Conservation (phyloP, 2,797 vertebrate genomes). For the Lithobates sylvaticus region DNA sequence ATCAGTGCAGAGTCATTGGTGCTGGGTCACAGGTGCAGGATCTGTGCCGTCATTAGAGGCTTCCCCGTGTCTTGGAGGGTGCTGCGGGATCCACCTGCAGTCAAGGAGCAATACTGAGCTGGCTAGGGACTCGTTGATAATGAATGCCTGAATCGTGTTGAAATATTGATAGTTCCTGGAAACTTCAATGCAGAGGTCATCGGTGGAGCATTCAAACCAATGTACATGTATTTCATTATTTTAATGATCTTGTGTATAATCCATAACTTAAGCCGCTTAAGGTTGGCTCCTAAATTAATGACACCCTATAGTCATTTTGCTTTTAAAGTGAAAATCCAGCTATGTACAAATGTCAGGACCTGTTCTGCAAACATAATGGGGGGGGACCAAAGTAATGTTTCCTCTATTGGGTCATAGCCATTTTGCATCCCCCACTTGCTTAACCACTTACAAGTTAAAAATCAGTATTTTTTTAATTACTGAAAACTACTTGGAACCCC, state of each 20-base stretch:
- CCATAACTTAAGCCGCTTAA: neutral
- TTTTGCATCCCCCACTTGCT: too few species aligned
- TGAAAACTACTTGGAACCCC: too few species aligned
- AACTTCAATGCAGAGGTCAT: neutral
- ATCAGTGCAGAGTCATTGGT: neutral
- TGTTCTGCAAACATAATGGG: too few species aligned
- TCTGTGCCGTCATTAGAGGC: neutral
- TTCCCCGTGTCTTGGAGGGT: neutral
- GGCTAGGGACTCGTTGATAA: neutral
- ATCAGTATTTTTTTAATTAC: too few species aligned
- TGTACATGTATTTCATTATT: neutral
- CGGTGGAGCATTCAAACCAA: neutral
- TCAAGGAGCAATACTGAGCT: neutral
- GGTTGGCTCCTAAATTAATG: neutral
- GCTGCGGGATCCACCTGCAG: neutral
- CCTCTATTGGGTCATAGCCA: too few species aligned
- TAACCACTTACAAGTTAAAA: too few species aligned
- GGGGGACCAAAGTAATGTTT: too few species aligned
- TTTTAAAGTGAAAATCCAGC: too few species aligned
- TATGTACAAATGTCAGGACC: too few species aligned
- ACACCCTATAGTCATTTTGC: neutral
- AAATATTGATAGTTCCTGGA: slow-evolving; percentile 10
- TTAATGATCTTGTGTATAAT: neutral
- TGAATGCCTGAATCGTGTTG: neutral
- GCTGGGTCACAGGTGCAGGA: neutral